Evolutionary conservation across 2,113 vertebrate species (phyloP), one percentile per base, ranked within the genome.

Genomic region (Saguinus imperator): DNA sequence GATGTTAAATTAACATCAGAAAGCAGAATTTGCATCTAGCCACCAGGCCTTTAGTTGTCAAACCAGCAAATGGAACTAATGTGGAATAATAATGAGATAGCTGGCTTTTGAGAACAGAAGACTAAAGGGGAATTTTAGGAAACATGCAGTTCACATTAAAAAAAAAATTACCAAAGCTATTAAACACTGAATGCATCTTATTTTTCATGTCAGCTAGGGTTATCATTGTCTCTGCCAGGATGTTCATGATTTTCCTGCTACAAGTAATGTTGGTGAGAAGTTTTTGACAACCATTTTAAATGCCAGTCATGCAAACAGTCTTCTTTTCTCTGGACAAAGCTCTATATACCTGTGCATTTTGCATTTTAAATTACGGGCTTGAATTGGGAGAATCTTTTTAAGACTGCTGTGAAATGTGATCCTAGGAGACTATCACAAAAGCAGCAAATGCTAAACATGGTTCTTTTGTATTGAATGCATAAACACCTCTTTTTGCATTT

Each of bases 41-140:
- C 97, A 98, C 94, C 89, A 94, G 97, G 96, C 97, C 95, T 97
- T 98, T 82, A 98, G 97, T 98, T 97, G 98, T 97, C 95, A 97
- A 97, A 98, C 97, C 97, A 97, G 97, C 98, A 98, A 98, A 98
- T 96, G 96, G 94, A 97, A 96, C 98, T 98, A 97, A 98, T 95
- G 95, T 97, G 43, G 98, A 98, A 98, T 99, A 98, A 98, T 98
- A 98, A 98, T 96, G 50, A 92, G 61, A 95, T 73, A 97, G 76
- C 94, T 98, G 95, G 75, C 89, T 98, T 98, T 97, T 96, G 96
- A 98, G 94, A 97, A 70, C 68, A 94, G 86, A 97, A 90, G 85
- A 96, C 92, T 94, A 40, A 96, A 97, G 98, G 82, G 48, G 50
- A 61, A 97, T 98, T 96, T 98, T 98, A 95, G 94, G 96, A 97